Conservation (phyloP, 1,140 invertebrate genomes). For the Manduca sexta region DNA sequence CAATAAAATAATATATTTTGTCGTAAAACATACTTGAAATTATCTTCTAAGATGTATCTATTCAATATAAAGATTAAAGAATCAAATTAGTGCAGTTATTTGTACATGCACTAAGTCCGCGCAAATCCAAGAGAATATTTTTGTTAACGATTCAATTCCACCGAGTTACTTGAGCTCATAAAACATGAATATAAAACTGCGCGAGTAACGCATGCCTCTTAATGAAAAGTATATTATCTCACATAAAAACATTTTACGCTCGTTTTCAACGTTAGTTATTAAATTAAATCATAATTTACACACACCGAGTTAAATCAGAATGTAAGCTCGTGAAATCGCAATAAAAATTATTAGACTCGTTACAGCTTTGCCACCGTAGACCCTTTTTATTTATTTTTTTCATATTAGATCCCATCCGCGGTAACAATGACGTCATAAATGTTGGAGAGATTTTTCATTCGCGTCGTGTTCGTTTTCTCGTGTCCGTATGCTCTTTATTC, state of each 20-base stretch:
- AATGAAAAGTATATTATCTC: constrained; percentile 65
- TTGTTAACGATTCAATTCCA: constrained; percentile 27
- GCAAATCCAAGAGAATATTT: constrained; percentile 6
- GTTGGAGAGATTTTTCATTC: constrained; percentile 57
- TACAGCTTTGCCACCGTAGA: constrained; percentile 36
- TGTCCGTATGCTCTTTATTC: constrained; percentile 2
- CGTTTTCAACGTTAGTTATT: constrained; percentile 57
- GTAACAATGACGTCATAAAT: constrained; percentile 63
- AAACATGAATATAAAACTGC: constrained; percentile 51
- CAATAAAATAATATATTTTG: too few species aligned
- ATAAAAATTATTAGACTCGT: constrained; percentile 60
- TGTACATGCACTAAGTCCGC: too few species aligned
- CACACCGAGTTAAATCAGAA: constrained; percentile 58
- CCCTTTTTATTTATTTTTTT: constrained; percentile 47
- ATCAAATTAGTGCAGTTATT: too few species aligned
- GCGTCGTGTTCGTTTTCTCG: constrained; percentile 39
- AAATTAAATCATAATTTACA: constrained; percentile 71
- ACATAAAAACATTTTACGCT: constrained; percentile 64
- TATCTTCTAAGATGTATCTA: too few species aligned
- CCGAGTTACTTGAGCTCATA: constrained; percentile 32
- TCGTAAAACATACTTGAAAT: too few species aligned
- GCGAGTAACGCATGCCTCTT: constrained; percentile 50
- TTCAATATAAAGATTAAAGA: too few species aligned
- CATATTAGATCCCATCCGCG: constrained; percentile 47
- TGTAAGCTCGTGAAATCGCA: constrained; percentile 58